phyloP scores from a whole-genome alignment of 2,797 vertebrate genomes.

The Alfaro cultratus region DNA sequence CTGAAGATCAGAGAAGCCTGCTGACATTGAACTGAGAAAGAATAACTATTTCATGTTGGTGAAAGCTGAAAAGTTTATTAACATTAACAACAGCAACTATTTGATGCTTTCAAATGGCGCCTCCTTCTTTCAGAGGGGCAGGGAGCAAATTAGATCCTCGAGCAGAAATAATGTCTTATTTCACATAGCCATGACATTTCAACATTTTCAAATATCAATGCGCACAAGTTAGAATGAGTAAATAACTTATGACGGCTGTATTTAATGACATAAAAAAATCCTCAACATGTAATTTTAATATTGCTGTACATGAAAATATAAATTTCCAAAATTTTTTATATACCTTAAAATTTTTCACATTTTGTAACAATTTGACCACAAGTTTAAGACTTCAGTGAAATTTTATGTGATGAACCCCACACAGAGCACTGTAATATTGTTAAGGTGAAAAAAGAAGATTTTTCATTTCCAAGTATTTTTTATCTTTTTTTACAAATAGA shows the following conservation, averaged over 20 bases:
- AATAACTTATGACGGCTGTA: conserved; percentile 1
- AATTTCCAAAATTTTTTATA: neutral
- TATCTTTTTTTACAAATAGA: neutral
- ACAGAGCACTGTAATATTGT: neutral
- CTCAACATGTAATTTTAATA: neutral
- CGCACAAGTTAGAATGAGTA: neutral
- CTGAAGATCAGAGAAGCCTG: conserved; percentile 2
- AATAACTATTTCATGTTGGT: neutral
- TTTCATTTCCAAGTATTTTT: neutral
- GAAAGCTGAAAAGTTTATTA: conserved; percentile 1
- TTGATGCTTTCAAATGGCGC: neutral
- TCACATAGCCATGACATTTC: neutral
- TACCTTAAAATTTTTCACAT: neutral
- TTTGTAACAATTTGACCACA: neutral
- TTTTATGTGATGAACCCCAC: neutral
- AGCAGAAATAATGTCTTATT: neutral
- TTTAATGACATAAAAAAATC: conserved; percentile 4
- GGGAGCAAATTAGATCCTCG: neutral
- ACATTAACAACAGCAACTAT: neutral
- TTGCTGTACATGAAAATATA: neutral
- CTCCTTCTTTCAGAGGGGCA: neutral
- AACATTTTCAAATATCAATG: neutral
- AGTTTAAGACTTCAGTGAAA: neutral
- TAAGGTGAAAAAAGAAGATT: neutral
- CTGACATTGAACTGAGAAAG: conserved; percentile 5